Conservation (phyloP, 2,113 vertebrate species). For the Bubo blakistoni region DNA sequence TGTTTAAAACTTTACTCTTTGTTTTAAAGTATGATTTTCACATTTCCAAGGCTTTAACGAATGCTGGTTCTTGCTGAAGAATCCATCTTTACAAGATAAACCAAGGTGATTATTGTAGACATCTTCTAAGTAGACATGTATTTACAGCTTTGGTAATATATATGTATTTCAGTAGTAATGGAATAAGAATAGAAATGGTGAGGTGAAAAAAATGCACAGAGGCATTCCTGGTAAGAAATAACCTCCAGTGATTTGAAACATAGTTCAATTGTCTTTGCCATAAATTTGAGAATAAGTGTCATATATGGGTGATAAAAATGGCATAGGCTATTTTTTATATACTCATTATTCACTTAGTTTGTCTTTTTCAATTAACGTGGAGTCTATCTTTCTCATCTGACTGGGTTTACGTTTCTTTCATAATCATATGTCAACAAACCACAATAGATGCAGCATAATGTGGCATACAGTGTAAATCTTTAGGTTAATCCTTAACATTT, state of each 20-base stretch:
- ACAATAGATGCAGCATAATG: slow-evolving; percentile 54
- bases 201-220: slow-evolving; percentile 49
- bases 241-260: slow-evolving; percentile 71
- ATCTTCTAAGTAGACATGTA: slow-evolving; percentile 5
- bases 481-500: slow-evolving; percentile 54
- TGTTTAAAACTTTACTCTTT: not conserved
- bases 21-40: not conserved
- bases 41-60: not conserved
- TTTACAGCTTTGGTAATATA: slow-evolving; percentile 35
- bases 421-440: slow-evolving; percentile 71
- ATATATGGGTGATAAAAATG: slow-evolving; percentile 75
- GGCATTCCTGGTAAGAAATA: slow-evolving; percentile 58
- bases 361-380: slow-evolving; percentile 76
- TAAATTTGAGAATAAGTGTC: slow-evolving; percentile 78
- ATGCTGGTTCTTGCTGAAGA: slow-evolving; percentile 8
- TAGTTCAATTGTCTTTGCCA: slow-evolving; percentile 70
- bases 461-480: slow-evolving; percentile 66
- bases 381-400: slow-evolving; percentile 72
- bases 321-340: slow-evolving; percentile 76
- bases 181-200: slow-evolving; percentile 43
- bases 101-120: not conserved
- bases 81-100: slow-evolving; percentile 26
- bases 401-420: slow-evolving; percentile 73
- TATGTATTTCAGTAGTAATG: slow-evolving; percentile 24
- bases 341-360: slow-evolving; percentile 78